These are phyloP conservation scores for Reticulitermes speratus DNA, from an alignment of 1,140 invertebrate genomes.

Conservation along the genomic window DNA sequence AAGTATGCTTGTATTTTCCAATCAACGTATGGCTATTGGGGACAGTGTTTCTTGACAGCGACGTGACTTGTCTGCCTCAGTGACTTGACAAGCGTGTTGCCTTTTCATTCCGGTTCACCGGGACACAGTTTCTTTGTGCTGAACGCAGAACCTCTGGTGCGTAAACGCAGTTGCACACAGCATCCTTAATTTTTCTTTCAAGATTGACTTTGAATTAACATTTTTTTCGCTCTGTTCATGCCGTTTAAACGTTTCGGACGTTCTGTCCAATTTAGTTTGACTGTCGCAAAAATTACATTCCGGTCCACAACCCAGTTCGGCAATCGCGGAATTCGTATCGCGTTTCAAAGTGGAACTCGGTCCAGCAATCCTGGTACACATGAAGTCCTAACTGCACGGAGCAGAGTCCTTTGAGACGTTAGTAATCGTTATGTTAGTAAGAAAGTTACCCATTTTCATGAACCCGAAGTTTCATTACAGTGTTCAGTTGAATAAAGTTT, in stretches of 20 bases:
- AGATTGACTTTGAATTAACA: neutral
- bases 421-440: too few relatives aligned
- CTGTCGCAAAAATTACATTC: too few relatives aligned
- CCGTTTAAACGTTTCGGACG: neutral
- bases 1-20: neutral
- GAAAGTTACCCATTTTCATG: too few relatives aligned
- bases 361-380: too few relatives aligned
- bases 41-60: neutral
- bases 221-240: neutral
- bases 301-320: too few relatives aligned
- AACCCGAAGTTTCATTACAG: too few relatives aligned
- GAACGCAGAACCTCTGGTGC: neutral
- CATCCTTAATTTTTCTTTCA: neutral
- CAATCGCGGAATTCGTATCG: too few relatives aligned
- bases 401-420: too few relatives aligned
- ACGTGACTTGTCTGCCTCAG: slow-evolving; percentile 8
- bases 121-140: neutral
- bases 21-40: neutral
- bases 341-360: too few relatives aligned
- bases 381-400: too few relatives aligned
- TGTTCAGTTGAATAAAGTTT: too few relatives aligned
- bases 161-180: neutral
- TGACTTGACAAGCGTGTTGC: neutral
- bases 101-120: slow-evolving; percentile 14
- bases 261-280: too few relatives aligned